Evolutionary conservation across 2,888 invertebrate genomes (phyloP), one percentile per base, ranked within the genome.

Genomic region (Pyrrhia umbra): DNA sequence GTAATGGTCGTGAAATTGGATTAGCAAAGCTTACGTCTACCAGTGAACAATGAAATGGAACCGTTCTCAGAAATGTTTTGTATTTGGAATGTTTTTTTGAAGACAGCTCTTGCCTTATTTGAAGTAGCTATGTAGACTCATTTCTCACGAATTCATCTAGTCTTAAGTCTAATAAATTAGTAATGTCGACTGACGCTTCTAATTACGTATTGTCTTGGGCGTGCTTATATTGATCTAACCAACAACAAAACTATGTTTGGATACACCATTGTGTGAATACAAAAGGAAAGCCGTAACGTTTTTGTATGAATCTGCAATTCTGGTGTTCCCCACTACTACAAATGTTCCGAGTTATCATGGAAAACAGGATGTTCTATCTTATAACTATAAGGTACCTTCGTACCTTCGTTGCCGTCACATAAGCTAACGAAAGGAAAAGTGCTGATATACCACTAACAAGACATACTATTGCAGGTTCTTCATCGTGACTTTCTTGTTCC

Each of bases 401-500:
- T 25, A 16, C 16, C 8, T 37, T 9, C 27, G 8, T 16, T 2
- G 25, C 9, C 15, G 0, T 42, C 4, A 8, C 9, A 23, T 27
- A 18, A 10, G 4, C 15, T 39, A 34, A 25, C 6, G 42, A 58
- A 42, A 62, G 40, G 56, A 56, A 57, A 65, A 68, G 61, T 60
- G 15, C 50, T 13, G 10, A 39, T 50, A 13, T 8, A 45, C 42
- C 8, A 23, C 6, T 68, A 63, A 78, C 66, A 25, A 73, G 34
- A 43, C 73, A 70, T 63, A 47, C 68, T 62, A 82, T 95, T 95
- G 30, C 95, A 98, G 98, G 58, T 94, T 98, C 80, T 99, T 99
- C 94, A 98, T 99, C 88, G 95, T 97, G 52, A 97, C 97, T 27
- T 99, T 99, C 92, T 95, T 99, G 75, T 96, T 97, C 85, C 98